Base-by-base conservation (phyloP, 2,113 vertebrate genomes). In the Sigmodon hispidus region DNA sequence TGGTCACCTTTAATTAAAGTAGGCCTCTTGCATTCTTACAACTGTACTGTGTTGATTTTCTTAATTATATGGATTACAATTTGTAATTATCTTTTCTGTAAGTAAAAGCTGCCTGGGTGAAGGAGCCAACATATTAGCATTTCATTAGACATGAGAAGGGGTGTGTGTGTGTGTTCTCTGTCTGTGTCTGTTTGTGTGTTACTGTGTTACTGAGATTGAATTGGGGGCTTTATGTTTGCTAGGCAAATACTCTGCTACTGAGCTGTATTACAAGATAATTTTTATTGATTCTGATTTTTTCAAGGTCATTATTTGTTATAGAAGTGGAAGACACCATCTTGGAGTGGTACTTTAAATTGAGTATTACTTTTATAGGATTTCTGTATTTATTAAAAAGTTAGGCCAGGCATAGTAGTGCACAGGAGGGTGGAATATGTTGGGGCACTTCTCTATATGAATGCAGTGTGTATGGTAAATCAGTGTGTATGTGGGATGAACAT, bases 221-320 rank as follows among this genome's bases (percentile, higher is more conserved):
- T n/a, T 7, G 19, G 16, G 31, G 34, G 34, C 67, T 69, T 40
- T 72, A 72, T n/a, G n/a, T 72, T 1, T 72, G 40, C 40, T 75
- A 75, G 40, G 22, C 40, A 75, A 22, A 34, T 11, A 75, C 40
- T 75, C 40, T 75, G 43, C 40, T 73, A 45, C 11, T 43, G 40
- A 24, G 19, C 40, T 24, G 72, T 43, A 22, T 43, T 22, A 21
- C 40, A 34, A 73, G 17, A 22, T 45, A 72, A 21, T 45, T 45
- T 72, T 73, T 40, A 73, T n/a, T 22, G n/a, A 43, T n/a, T n/a
- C 70, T 73, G 16, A 15, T 73, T 77, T 55, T 80, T 57, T 57
- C 11, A 29, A n/a, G n/a, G n/a, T 75, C 87, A 75, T n/a, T 59
- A 40, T 92, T 92, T 92, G 90, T 50, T 73, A 65, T 21, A 84